Conservation (phyloP, 2,113 vertebrate genomes). For the Neogobius melanostomus region DNA sequence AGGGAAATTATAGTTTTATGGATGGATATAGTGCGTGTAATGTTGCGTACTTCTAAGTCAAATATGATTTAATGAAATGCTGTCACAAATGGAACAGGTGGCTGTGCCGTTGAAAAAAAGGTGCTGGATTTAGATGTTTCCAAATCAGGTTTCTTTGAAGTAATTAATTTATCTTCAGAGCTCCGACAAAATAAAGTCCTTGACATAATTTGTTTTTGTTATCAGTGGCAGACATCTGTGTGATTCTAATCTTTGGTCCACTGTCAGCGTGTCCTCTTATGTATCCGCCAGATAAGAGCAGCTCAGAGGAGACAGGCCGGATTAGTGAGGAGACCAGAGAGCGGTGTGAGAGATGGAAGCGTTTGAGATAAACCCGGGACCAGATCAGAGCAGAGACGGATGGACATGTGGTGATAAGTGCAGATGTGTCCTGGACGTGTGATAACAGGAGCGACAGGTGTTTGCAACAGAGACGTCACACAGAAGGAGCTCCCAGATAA, state of each 20-base stretch:
- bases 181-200: not conserved
- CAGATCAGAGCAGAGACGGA: constrained; percentile 31
- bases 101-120: no score
- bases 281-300: constrained; percentile 18
- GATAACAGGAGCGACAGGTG: not conserved
- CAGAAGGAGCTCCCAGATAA: not conserved
- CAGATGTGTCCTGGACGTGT: constrained; percentile 8
- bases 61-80: not conserved
- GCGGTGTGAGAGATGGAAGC: constrained; percentile 29
- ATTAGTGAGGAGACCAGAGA: constrained; percentile 7
- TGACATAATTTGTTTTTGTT: not conserved
- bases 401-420: constrained; percentile 4
- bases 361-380: constrained; percentile 18
- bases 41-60: not conserved
- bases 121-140: not conserved
- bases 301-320: constrained; percentile 17
- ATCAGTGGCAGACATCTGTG: constrained; percentile 26
- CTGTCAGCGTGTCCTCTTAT: constrained; percentile 24
- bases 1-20: not conserved
- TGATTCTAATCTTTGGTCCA: constrained; percentile 20
- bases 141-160: not conserved
- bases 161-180: not conserved
- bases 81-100: not conserved
- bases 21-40: not conserved
- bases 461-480: not conserved